These are phyloP conservation scores for Cryptocephalus primarius DNA, from an alignment of 2,888 invertebrate genomes.

Conservation along the genomic window DNA sequence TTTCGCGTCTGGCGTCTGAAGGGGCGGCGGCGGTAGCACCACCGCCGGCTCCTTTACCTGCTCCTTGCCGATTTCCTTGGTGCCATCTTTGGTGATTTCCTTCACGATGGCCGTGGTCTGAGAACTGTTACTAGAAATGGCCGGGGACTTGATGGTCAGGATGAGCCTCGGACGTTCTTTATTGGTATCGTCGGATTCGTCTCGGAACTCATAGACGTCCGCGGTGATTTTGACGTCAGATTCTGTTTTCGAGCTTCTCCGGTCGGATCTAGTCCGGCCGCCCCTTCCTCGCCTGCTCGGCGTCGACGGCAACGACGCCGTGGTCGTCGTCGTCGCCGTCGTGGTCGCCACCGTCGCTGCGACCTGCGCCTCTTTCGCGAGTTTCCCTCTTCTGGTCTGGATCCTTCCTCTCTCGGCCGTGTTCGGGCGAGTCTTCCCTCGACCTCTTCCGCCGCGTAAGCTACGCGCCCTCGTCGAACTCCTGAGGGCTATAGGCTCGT, in stretches of 20 bases:
- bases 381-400: constrained; percentile 41
- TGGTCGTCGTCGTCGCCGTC: not conserved
- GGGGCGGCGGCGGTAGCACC: constrained; percentile 20
- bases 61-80: constrained; percentile 20
- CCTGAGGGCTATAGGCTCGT: not conserved
- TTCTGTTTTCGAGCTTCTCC: constrained; percentile 44
- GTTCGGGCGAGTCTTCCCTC: constrained; percentile 24
- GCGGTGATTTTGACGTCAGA: constrained; percentile 46
- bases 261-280: constrained; percentile 43
- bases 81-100: constrained; percentile 31
- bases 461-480: constrained; percentile 22
- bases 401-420: constrained; percentile 37
- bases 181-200: constrained; percentile 70
- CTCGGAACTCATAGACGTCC: constrained; percentile 85
- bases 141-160: constrained; percentile 68
- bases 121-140: constrained; percentile 31
- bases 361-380: constrained; percentile 16
- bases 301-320: not conserved
- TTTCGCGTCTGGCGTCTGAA: constrained; percentile 42
- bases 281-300: constrained; percentile 33
- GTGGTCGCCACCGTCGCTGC: not conserved
- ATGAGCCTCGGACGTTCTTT: constrained; percentile 63
- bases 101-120: constrained; percentile 38
- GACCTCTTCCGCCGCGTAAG: constrained; percentile 19
- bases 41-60: constrained; percentile 5